Conservation (phyloP, 2,888 invertebrate species). For the Heliconius cydno region DNA sequence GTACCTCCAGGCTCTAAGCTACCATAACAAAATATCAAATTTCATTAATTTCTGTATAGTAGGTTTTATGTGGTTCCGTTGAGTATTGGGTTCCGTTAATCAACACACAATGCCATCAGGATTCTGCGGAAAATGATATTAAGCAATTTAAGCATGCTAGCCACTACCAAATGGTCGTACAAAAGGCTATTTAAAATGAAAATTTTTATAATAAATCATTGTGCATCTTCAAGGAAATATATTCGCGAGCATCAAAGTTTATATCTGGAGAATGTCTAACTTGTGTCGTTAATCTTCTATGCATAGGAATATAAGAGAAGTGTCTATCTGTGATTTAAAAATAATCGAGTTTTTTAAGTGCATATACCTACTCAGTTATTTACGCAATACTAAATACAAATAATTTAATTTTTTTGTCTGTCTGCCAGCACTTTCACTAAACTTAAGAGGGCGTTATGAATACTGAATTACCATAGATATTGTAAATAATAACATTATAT, state of each 20-base stretch:
- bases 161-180: not conserved
- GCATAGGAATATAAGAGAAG: not conserved
- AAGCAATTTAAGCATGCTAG: not conserved
- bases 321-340: not conserved
- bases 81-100: not conserved
- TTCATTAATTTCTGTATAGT: no score
- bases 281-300: not conserved
- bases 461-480: not conserved
- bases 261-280: slow-evolving; percentile 9
- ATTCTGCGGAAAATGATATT: not conserved
- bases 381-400: no score
- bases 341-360: no score
- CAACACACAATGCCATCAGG: not conserved
- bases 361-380: no score
- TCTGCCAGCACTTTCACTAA: no score
- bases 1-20: no score
- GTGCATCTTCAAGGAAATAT: slow-evolving; percentile 20
- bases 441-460: no score
- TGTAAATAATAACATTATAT: not conserved
- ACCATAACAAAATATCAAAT: no score
- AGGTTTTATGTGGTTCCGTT: no score
- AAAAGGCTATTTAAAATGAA: not conserved
- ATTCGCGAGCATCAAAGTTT: slow-evolving; percentile 11
- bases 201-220: slow-evolving; percentile 16
- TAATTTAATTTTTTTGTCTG: no score